A percentile compares a stretch with the other conserved stretches of the same genome.
Evolutionary conservation across 1,140 invertebrate species (phyloP).

Genomic region (Lasioglossum baleicum): DNA sequence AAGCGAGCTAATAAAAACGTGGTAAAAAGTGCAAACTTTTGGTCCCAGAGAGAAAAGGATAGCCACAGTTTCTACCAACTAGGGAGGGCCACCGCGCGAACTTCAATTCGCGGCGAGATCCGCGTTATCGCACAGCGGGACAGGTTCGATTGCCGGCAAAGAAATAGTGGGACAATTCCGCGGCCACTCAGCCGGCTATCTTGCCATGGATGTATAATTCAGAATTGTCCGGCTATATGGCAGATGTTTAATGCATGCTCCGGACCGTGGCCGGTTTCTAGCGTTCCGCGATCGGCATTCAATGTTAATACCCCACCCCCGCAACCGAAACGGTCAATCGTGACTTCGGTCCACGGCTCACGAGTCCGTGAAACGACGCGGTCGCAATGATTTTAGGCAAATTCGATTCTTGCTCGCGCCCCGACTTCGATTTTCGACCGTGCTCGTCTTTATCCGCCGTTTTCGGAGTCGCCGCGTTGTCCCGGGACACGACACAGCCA

Average conservation of each 20-base stretch:
- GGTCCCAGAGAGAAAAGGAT: too few relatives aligned
- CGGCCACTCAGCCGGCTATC: slow-evolving; percentile 65
- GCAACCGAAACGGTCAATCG: slow-evolving; percentile 53
- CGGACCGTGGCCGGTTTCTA: slow-evolving; percentile 49
- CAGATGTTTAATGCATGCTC: slow-evolving; percentile 77
- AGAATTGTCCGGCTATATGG: slow-evolving; percentile 74
- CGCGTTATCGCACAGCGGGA: slow-evolving; percentile 49
- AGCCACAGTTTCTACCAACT: background rate
- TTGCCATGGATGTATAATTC: slow-evolving; percentile 74
- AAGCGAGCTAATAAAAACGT: too few relatives aligned
- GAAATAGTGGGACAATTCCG: slow-evolving; percentile 69
- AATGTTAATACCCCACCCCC: slow-evolving; percentile 73
- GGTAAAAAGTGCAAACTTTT: too few relatives aligned
- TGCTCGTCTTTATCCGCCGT: background rate
- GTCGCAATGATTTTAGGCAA: slow-evolving; percentile 57
- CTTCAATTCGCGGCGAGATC: slow-evolving; percentile 1
- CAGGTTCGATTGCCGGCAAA: slow-evolving; percentile 64
- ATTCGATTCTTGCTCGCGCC: slow-evolving; percentile 45
- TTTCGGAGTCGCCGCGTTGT: background rate
- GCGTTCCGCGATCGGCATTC: slow-evolving; percentile 62
- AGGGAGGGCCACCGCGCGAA: background rate
- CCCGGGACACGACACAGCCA: background rate
- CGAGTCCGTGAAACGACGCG: slow-evolving; percentile 47
- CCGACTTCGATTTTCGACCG: background rate
- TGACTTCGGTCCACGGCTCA: slow-evolving; percentile 55